phyloP scores from a whole-genome alignment of 2,888 invertebrate species.

The Rhyacophila evoluta region DNA sequence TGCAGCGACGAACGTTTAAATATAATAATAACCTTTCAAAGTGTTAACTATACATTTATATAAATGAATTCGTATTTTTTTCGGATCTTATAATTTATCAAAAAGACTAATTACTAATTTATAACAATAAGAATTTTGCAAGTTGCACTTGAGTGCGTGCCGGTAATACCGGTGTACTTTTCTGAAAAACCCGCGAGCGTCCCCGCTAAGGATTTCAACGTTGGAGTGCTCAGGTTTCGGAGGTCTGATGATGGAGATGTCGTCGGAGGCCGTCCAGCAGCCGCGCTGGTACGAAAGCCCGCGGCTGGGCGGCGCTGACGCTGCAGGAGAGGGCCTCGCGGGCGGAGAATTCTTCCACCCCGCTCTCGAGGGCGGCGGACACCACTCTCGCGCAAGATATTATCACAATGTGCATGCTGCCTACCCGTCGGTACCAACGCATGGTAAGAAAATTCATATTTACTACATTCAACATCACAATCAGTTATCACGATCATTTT shows the following conservation, averaged over 20 bases:
- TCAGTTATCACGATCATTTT: no score
- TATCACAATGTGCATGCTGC: slow-evolving; percentile 71
- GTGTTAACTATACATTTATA: no score
- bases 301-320: slow-evolving; percentile 69
- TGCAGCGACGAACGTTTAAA: no score
- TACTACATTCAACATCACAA: no score
- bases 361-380: slow-evolving; percentile 68
- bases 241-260: slow-evolving; percentile 53
- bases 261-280: slow-evolving; percentile 61
- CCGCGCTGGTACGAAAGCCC: slow-evolving; percentile 70
- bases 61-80: no score
- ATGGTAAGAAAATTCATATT: slow-evolving; percentile 57
- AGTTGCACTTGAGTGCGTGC: background rate
- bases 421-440: slow-evolving; percentile 69
- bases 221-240: slow-evolving; percentile 59
- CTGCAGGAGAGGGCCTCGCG: slow-evolving; percentile 68
- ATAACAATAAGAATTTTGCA: no score
- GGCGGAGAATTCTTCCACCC: slow-evolving; percentile 70
- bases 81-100: no score
- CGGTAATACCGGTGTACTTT: background rate
- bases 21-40: no score
- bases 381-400: slow-evolving; percentile 70
- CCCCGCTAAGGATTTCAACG: background rate
- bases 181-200: slow-evolving; percentile 1
- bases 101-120: no score